Conservation (phyloP, 2,113 vertebrate genomes). For the Sphyrna mokarran region DNA sequence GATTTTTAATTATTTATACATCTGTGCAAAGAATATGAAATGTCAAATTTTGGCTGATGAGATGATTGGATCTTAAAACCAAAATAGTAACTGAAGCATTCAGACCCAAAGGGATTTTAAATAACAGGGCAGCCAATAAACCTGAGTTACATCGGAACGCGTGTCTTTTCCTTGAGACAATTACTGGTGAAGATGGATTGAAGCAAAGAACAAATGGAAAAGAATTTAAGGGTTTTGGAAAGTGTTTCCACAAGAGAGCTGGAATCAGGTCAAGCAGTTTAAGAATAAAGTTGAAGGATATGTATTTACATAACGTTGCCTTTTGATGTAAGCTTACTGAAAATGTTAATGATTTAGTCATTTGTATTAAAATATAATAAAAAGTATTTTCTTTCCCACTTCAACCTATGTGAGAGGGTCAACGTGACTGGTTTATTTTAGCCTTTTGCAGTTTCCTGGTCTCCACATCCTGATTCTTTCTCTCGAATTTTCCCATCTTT, state of each 20-base stretch:
- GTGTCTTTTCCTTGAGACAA: not conserved
- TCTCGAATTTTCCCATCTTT: too few relatives aligned
- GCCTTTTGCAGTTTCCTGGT: not conserved
- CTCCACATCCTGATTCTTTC: not conserved
- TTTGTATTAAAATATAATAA: not conserved
- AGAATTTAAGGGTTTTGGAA: not conserved
- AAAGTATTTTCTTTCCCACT: not conserved
- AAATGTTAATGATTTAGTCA: not conserved
- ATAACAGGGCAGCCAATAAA: not conserved
- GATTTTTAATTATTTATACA: not conserved
- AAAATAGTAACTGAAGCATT: not conserved
- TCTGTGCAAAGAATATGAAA: not conserved
- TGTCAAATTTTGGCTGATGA: not conserved
- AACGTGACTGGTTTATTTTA: not conserved
- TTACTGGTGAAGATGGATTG: not conserved
- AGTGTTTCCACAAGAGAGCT: slow-evolving; percentile 14
- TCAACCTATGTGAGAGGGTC: not conserved
- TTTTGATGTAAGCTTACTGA: not conserved
- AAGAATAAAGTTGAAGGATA: not conserved
- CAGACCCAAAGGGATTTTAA: not conserved
- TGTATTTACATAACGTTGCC: not conserved
- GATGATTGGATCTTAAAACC: not conserved
- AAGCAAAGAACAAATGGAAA: not conserved
- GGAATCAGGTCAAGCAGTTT: not conserved
- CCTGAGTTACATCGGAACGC: not conserved